phyloP scores from a whole-genome alignment of 1,140 invertebrate species.

The Dinoponera quadriceps region DNA sequence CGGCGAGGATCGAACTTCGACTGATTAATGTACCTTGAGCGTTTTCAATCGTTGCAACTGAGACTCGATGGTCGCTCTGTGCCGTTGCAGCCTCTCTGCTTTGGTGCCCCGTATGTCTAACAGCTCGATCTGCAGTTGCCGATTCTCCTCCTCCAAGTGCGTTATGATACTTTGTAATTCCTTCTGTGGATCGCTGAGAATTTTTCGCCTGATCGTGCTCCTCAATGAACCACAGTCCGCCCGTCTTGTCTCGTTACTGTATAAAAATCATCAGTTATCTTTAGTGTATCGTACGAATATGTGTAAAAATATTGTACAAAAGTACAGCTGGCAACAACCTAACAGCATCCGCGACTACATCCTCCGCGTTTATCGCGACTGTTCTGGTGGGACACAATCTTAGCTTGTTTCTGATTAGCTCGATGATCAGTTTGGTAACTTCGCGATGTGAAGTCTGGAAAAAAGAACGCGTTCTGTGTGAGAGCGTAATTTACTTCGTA shows the following conservation, averaged over 20 bases:
- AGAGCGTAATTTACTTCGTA: conserved; percentile 52
- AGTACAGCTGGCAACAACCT: conserved; percentile 65
- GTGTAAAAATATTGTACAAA: conserved; percentile 24
- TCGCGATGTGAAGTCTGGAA: conserved; percentile 85
- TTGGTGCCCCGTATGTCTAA: conserved; percentile 80
- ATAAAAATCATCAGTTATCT: conserved; percentile 26
- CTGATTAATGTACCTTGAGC: conserved; percentile 80
- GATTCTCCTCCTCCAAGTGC: conserved; percentile 86
- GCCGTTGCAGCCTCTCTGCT: conserved; percentile 81
- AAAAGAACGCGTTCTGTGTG: conserved; percentile 59
- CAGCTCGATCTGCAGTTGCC: conserved; percentile 82
- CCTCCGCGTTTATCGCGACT: conserved; percentile 70
- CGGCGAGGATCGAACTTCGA: too few species aligned
- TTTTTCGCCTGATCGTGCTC: conserved; percentile 79
- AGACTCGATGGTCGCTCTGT: conserved; percentile 84
- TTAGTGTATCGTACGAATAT: conserved; percentile 24
- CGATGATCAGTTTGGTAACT: conserved; percentile 85
- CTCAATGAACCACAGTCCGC: conserved; percentile 77
- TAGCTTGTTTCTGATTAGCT: conserved; percentile 84
- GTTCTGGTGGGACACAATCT: conserved; percentile 81
- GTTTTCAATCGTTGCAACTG: conserved; percentile 85
- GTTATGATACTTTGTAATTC: conserved; percentile 86
- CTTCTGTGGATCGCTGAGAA: conserved; percentile 83
- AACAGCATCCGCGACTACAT: conserved; percentile 71
- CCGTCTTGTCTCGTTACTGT: conserved; percentile 74